Evolutionary conservation across 2,888 invertebrate species (phyloP).

Genomic region (Zele albiditarsus): DNA sequence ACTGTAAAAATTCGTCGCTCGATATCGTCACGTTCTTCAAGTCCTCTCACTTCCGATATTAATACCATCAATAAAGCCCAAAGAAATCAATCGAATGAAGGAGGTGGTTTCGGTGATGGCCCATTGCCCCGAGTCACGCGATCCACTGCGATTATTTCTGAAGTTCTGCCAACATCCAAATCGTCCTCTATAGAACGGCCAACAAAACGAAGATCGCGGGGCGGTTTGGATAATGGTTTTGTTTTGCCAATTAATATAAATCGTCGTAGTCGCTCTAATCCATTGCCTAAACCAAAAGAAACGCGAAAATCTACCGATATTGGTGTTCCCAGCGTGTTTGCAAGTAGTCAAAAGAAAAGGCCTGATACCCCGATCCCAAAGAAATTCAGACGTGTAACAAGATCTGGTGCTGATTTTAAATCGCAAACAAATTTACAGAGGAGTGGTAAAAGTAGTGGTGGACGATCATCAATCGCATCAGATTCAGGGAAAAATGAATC

Average conservation of each 20-base stretch:
- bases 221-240: constrained; percentile 59
- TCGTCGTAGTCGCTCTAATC: constrained; percentile 42
- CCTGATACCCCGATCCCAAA: constrained; percentile 65
- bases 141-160: constrained; percentile 37
- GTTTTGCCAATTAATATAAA: constrained; percentile 50
- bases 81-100: no score
- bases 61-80: neutral
- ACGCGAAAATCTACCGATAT: constrained; percentile 27
- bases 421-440: constrained; percentile 25
- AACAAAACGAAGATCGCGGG: constrained; percentile 54
- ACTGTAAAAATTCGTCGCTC: constrained; percentile 20
- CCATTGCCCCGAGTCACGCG: constrained; percentile 46
- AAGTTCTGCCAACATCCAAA: neutral
- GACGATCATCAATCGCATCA: constrained; percentile 27
- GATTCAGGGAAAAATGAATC: constrained; percentile 11
- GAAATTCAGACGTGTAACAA: constrained; percentile 43
- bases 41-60: neutral
- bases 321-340: constrained; percentile 33
- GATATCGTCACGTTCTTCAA: neutral
- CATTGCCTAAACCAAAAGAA: constrained; percentile 30
- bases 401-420: constrained; percentile 44
- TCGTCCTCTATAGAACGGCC: constrained; percentile 49
- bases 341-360: constrained; percentile 51
- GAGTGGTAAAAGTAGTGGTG: constrained; percentile 23
- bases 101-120: no score